Base-by-base conservation (phyloP, 2,797 vertebrate genomes). In the Esox masquinongy region DNA sequence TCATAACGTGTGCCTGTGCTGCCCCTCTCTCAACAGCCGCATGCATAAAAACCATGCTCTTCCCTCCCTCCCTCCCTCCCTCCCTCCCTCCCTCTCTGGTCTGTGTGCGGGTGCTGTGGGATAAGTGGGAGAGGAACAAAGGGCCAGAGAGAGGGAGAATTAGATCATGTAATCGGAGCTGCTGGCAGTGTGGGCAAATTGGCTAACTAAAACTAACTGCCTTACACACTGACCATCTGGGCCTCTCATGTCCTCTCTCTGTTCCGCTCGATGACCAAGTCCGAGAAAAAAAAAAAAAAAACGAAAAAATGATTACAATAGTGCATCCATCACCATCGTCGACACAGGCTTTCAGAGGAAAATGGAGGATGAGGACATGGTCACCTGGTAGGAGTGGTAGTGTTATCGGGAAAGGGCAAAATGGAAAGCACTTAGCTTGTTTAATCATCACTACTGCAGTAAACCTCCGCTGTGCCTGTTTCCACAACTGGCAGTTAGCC, bases 111-210 rank as follows among this genome's bases (percentile, higher is more conserved):
- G 16, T 66, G 29, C 47, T 71, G 68, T 47, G 82, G 79, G 77
- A 80, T 80, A 82, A 24, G 53, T 59, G 17, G 43, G 34, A 29
- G 15, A 19, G 61, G 56, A 47, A 71, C 61, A 71, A 71, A 71
- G 24, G 22, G 24, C 15, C 31, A 51, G 67, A 70, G 67, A 61
- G 59, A 69, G 39, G 16, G 74, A 49, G 39, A 78, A 93, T 94
- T 93, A 92, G 91, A 93, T 94, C 90, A 93, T 91, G 92, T 92
- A 93, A 94, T 93, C 85, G 81, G 90, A 93, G 91, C 90, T 91
- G 88, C 90, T 90, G 90, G 89, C 91, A 90, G 88, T 88, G 87
- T 85, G 82, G 90, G 88, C 89, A 88, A 88, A 91, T 88, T 89
- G 87, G 88, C 92, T 92, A 92, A 93, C 91, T 93, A 92, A 91